Evolutionary conservation across 1,140 invertebrate species (phyloP).

Genomic region (Dinothrombium tinctorium): DNA sequence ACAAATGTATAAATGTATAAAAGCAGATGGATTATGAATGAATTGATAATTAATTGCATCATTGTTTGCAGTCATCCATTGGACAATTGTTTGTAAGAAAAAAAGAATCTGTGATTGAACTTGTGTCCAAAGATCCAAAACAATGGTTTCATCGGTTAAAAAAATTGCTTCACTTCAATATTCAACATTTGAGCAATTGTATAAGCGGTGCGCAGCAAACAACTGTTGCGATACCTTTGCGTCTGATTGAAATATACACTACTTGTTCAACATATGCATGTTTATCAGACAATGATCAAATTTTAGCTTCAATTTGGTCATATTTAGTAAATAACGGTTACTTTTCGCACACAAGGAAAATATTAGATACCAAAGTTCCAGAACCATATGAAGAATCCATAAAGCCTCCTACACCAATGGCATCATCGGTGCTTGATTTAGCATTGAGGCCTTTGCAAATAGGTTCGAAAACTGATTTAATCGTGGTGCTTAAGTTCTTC

Average conservation of each 20-base stretch:
- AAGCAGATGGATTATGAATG: not conserved
- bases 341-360: constrained; percentile 38
- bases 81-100: constrained; percentile 6
- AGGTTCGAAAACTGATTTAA: constrained; percentile 2
- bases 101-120: constrained; percentile 2
- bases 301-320: constrained; percentile 11
- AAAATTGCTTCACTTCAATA: constrained; percentile 9
- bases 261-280: constrained; percentile 6
- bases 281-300: constrained; percentile 1
- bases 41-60: not conserved
- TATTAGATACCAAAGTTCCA: constrained; percentile 45
- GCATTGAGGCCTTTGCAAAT: constrained; percentile 39
- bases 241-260: constrained; percentile 14
- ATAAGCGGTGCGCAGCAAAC: not conserved
- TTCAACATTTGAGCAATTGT: constrained; percentile 8
- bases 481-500: constrained; percentile 1
- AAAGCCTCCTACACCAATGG: constrained; percentile 42
- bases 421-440: constrained; percentile 45
- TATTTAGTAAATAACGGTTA: constrained; percentile 26
- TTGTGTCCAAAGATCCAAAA: not conserved
- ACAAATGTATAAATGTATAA: not conserved
- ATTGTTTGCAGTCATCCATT: not conserved
- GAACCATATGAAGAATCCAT: constrained; percentile 38
- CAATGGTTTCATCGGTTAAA: constrained; percentile 9
- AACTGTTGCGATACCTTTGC: constrained; percentile 10